phyloP scores from a whole-genome alignment of 2,113 vertebrate species.

The Balaenoptera acutorostrata region DNA sequence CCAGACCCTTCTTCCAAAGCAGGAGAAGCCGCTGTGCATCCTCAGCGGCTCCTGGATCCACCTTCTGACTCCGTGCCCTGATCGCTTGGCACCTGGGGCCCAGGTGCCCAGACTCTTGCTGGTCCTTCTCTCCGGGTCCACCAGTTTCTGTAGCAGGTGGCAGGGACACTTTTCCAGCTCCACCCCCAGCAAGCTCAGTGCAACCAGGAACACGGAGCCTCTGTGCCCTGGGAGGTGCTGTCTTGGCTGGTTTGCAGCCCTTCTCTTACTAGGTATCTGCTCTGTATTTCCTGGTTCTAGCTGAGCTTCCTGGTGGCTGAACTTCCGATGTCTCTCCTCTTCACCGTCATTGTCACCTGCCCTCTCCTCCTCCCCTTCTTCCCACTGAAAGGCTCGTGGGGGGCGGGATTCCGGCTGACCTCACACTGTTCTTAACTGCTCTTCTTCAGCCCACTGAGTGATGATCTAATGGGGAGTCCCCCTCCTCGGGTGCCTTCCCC shows the following conservation, averaged over 20 bases:
- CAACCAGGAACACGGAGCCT: background rate
- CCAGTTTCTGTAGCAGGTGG: background rate
- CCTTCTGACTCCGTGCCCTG: background rate
- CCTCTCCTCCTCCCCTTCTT: background rate
- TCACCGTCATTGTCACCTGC: background rate
- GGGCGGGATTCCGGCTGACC: background rate
- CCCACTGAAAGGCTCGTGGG: fast-evolving
- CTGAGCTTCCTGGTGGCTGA: background rate
- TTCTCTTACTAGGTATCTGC: background rate
- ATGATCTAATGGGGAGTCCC: background rate
- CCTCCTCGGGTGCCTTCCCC: background rate
- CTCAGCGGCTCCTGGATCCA: background rate
- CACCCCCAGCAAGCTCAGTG: background rate
- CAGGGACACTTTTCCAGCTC: background rate
- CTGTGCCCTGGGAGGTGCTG: fast-evolving
- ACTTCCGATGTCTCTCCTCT: background rate
- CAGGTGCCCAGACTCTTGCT: background rate
- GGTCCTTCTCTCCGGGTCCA: background rate
- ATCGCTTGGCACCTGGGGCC: background rate
- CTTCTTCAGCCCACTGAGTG: background rate
- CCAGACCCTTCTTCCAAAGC: background rate
- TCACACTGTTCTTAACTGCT: background rate
- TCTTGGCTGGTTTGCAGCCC: background rate
- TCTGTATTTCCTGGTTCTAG: background rate
- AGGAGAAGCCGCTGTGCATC: background rate